phyloP scores from a whole-genome alignment of 2,797 vertebrate species.

The Chaetodon trifasciatus region DNA sequence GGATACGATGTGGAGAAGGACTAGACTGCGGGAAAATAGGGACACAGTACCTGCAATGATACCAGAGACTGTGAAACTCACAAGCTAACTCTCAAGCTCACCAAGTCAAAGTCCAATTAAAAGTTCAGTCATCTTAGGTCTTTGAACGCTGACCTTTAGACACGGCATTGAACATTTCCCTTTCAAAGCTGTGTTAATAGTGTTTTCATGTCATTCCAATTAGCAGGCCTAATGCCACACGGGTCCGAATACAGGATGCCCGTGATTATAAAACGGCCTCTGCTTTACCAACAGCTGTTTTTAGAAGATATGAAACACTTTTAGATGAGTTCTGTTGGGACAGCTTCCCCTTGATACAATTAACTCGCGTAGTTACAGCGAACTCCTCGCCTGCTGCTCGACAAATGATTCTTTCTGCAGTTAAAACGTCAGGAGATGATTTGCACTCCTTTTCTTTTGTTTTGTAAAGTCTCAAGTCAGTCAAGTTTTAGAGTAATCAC shows the following conservation, averaged over 20 bases:
- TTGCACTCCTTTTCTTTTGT: not conserved
- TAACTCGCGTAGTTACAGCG: not conserved
- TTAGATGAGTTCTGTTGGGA: not conserved
- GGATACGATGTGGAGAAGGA: conserved; percentile 2
- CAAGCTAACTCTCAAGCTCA: not conserved
- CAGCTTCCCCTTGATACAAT: not conserved
- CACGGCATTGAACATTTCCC: not conserved
- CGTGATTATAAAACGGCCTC: not conserved
- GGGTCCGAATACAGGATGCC: not conserved
- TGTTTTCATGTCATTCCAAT: not conserved
- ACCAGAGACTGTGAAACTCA: not conserved
- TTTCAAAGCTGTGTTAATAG: not conserved
- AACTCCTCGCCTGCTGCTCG: not conserved
- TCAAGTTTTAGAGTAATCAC: not conserved
- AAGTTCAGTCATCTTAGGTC: not conserved
- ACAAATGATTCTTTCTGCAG: not conserved
- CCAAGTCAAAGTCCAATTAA: not conserved
- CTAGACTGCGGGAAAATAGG: not conserved
- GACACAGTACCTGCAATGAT: not conserved
- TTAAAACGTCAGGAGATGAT: not conserved
- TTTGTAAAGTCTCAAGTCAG: not conserved
- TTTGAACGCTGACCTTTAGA: not conserved
- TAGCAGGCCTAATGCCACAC: not conserved
- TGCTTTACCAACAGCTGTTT: not conserved
- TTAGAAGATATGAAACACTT: not conserved